A percentile compares a stretch with the other conserved stretches of the same genome.
phyloP scores from a whole-genome alignment of 2,888 invertebrate species.

The Dicyrtomina minuta region DNA sequence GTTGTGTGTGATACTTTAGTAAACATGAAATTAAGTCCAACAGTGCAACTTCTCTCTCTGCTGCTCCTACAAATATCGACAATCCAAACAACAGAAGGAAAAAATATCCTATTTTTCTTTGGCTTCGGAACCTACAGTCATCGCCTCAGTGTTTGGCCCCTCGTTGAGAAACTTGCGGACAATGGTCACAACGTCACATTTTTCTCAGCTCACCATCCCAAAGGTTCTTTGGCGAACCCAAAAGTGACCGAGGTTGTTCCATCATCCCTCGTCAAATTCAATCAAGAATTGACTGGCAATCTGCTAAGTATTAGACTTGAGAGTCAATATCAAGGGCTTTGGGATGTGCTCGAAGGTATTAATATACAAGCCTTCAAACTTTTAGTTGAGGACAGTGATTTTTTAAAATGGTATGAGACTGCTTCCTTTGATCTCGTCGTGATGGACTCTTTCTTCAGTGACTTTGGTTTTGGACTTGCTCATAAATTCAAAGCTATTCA shows the following conservation, averaged over 20 bases:
- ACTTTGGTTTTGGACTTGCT: slow-evolving; percentile 40
- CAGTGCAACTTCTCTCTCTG: too few species aligned
- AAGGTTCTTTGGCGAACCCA: slow-evolving; percentile 16
- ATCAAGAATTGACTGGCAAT: background rate
- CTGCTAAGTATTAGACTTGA: slow-evolving; percentile 4
- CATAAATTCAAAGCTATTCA: slow-evolving; percentile 38
- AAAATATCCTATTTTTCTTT: slow-evolving; percentile 47
- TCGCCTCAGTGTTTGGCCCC: slow-evolving; percentile 47
- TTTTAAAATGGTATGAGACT: slow-evolving; percentile 29
- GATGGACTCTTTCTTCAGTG: slow-evolving; percentile 40
- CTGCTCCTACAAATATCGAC: too few species aligned
- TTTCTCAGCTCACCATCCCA: slow-evolving; percentile 35
- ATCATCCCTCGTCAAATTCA: background rate
- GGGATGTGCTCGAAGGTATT: background rate
- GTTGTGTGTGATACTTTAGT: too few species aligned
- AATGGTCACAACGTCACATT: slow-evolving; percentile 47
- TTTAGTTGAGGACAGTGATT: slow-evolving; percentile 9
- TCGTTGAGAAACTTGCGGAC: slow-evolving; percentile 40
- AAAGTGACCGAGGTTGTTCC: slow-evolving; percentile 17
- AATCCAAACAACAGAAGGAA: background rate
- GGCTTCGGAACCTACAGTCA: slow-evolving; percentile 47
- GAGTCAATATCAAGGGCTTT: background rate
- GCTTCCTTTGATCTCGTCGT: slow-evolving; percentile 43
- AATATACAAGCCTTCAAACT: background rate
- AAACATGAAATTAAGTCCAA: too few species aligned